These are phyloP conservation scores for Melanotaenia duboulayi DNA, from an alignment of 2,113 vertebrate genomes.

Conservation along the genomic window DNA sequence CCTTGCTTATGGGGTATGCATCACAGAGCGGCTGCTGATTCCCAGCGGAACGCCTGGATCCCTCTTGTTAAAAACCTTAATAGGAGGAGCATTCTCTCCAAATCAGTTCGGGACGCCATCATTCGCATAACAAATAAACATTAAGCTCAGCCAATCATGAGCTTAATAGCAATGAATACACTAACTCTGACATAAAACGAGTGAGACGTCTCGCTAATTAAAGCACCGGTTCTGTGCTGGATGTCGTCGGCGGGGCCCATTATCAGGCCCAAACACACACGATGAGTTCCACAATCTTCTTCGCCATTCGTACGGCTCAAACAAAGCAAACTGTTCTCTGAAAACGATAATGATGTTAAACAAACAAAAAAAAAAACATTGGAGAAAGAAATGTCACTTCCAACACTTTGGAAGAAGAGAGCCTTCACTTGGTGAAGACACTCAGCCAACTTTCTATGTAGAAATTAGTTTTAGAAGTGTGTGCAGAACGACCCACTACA, in stretches of 20 bases:
- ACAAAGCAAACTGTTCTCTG: slow-evolving; percentile 72
- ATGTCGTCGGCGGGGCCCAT: slow-evolving; percentile 47
- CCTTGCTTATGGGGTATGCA: slow-evolving; percentile 70
- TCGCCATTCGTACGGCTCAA: slow-evolving; percentile 46
- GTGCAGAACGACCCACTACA: slow-evolving; percentile 19
- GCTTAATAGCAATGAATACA: slow-evolving; percentile 44
- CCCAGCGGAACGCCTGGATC: slow-evolving; percentile 47
- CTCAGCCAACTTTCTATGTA: slow-evolving; percentile 47
- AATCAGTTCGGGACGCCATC: slow-evolving; percentile 63
- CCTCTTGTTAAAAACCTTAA: slow-evolving; percentile 55
- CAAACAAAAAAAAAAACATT: slow-evolving; percentile 35
- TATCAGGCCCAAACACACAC: slow-evolving; percentile 75
- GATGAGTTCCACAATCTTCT: slow-evolving; percentile 51
- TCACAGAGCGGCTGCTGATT: slow-evolving; percentile 64
- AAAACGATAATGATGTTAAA: slow-evolving; percentile 66
- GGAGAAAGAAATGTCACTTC: slow-evolving; percentile 51
- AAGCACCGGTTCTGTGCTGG: slow-evolving; percentile 54
- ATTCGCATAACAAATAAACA: slow-evolving; percentile 75
- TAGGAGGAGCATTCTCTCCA: slow-evolving; percentile 58
- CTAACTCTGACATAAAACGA: slow-evolving; percentile 55
- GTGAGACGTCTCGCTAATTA: slow-evolving; percentile 73
- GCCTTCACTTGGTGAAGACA: slow-evolving; percentile 33
- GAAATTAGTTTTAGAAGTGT: slow-evolving; percentile 39
- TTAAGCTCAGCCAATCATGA: slow-evolving; percentile 70
- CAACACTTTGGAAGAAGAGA: slow-evolving; percentile 41